These are phyloP conservation scores for Phoronis australis DNA, from an alignment of 2,888 invertebrate genomes.

Conservation along the genomic window DNA sequence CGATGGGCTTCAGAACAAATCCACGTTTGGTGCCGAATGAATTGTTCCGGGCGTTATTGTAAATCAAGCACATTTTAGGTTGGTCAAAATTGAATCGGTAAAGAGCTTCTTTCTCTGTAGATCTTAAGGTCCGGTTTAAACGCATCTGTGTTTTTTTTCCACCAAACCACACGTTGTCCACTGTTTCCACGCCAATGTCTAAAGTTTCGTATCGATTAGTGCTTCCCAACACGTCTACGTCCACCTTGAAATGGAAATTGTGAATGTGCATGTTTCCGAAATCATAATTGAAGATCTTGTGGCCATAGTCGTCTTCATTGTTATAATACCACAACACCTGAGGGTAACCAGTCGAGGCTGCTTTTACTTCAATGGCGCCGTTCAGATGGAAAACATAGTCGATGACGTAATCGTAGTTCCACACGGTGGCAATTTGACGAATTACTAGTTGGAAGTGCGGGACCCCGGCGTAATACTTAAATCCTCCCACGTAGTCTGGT, in stretches of 20 bases:
- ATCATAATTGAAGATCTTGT: conserved; percentile 23
- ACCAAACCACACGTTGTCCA: conserved; percentile 12
- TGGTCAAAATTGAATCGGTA: conserved; percentile 21
- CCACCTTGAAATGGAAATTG: conserved; percentile 37
- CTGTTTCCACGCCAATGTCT: conserved; percentile 21
- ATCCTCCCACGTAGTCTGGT: conserved; percentile 17
- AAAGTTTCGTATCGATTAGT: conserved; percentile 30
- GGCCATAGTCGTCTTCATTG: conserved; percentile 24
- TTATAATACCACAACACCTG: conserved; percentile 28
- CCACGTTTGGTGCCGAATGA: conserved; percentile 24
- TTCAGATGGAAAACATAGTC: conserved; percentile 42
- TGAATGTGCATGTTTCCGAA: conserved; percentile 30
- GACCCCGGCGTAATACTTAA: conserved; percentile 25
- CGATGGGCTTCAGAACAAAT: conserved; percentile 27
- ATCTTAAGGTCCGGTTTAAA: conserved; percentile 17
- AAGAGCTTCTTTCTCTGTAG: conserved; percentile 27
- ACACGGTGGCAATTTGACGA: conserved; percentile 29
- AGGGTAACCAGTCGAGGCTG: conserved; percentile 35
- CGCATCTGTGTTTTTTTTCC: conserved; percentile 19
- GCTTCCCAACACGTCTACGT: conserved; percentile 33
- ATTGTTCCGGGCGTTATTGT: conserved; percentile 23
- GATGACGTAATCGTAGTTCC: conserved; percentile 40
- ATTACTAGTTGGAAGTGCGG: conserved; percentile 32
- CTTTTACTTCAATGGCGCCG: conserved; percentile 33
- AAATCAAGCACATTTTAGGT: conserved; percentile 27